These are phyloP conservation scores for Leptopilina boulardi DNA, from an alignment of 1,140 invertebrate genomes.

Conservation along the genomic window DNA sequence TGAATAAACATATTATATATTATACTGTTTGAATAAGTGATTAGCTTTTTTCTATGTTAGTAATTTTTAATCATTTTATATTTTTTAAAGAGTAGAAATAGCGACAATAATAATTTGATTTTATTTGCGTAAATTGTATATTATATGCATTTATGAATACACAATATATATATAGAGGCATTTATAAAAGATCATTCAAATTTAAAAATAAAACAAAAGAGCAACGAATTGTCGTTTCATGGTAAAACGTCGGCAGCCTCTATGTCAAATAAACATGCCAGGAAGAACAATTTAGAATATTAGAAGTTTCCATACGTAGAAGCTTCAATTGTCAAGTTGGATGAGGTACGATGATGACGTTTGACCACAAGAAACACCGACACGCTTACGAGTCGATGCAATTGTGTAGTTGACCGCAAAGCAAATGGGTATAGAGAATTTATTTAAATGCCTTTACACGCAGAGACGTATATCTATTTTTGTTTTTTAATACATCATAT, in stretches of 20 bases:
- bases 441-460: constrained; percentile 46
- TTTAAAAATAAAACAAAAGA: constrained; percentile 43
- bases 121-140: too few relatives aligned
- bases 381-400: constrained; percentile 63
- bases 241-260: constrained; percentile 64
- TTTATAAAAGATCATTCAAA: too few relatives aligned
- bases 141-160: too few relatives aligned
- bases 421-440: constrained; percentile 62
- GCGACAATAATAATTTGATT: too few relatives aligned
- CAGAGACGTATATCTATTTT: constrained; percentile 10
- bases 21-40: too few relatives aligned
- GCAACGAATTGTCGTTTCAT: constrained; percentile 65
- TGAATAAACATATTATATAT: too few relatives aligned
- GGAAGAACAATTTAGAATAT: constrained; percentile 68
- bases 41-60: too few relatives aligned
- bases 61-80: too few relatives aligned
- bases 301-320: constrained; percentile 67
- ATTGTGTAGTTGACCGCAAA: constrained; percentile 67
- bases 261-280: constrained; percentile 73
- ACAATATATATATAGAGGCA: too few relatives aligned
- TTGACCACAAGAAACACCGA: constrained; percentile 68
- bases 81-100: too few relatives aligned
- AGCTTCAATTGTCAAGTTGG: constrained; percentile 63
- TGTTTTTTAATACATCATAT: constrained; percentile 36
- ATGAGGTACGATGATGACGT: constrained; percentile 73